Conservation (phyloP, 2,113 vertebrate species). For the Brachyhypopomus occidentalis region DNA sequence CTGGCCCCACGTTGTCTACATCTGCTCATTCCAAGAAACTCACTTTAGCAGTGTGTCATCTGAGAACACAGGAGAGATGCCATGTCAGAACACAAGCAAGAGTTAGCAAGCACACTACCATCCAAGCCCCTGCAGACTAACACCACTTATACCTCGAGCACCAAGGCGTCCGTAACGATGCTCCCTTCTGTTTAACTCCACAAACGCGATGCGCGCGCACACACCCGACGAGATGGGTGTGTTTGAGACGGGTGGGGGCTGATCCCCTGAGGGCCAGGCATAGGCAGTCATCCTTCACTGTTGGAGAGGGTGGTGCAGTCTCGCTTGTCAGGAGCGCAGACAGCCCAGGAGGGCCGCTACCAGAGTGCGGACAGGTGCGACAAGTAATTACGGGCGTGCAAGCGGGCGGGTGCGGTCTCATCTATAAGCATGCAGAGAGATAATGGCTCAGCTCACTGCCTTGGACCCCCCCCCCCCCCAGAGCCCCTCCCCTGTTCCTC, state of each 20-base stretch:
- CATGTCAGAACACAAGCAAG: neutral
- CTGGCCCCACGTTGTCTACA: neutral
- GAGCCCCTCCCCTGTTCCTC: neutral
- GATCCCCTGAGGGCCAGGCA: constrained; percentile 8
- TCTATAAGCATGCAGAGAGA: neutral
- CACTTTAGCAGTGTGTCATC: neutral
- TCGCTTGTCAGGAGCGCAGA: constrained; percentile 5
- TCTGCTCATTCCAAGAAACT: neutral
- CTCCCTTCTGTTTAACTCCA: neutral
- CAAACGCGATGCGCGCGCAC: neutral
- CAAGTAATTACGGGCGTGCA: constrained; percentile 42
- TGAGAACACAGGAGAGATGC: neutral
- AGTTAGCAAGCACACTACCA: neutral
- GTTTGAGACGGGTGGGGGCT: neutral
- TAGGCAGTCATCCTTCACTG: constrained; percentile 5
- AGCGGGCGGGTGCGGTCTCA: neutral
- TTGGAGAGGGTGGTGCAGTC: neutral
- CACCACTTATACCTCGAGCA: neutral
- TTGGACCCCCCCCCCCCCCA: neutral
- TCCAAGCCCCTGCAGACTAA: neutral
- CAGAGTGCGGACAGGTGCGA: constrained; percentile 36
- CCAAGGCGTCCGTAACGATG: neutral
- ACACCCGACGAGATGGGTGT: neutral
- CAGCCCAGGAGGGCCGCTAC: constrained; percentile 19
- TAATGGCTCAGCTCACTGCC: neutral